phyloP scores from a whole-genome alignment of 2,888 invertebrate genomes.

The Oscheius sp. region DNA sequence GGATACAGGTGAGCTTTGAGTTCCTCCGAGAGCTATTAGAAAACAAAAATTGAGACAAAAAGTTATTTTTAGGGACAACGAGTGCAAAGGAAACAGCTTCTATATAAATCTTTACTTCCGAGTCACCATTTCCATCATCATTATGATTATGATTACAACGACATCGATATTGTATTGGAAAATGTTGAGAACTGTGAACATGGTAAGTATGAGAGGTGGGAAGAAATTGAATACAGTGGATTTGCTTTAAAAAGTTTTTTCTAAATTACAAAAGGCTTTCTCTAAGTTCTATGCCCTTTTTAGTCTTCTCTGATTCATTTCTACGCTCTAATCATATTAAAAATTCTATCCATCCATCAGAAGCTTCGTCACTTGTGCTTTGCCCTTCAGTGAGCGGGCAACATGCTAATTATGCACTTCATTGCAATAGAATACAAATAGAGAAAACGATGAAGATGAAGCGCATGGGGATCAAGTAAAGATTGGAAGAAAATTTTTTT shows the following conservation, averaged over 20 bases:
- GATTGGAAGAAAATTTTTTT: no score
- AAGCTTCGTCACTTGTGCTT: no score
- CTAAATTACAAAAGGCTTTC: no score
- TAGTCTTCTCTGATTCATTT: neutral
- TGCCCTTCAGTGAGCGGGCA: no score
- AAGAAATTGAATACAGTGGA: no score
- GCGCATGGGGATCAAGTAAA: no score
- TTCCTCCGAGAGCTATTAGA: neutral
- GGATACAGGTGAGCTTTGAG: slow-evolving; percentile 63
- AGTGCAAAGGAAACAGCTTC: slow-evolving; percentile 45
- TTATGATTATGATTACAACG: slow-evolving; percentile 76
- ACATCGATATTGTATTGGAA: slow-evolving; percentile 77
- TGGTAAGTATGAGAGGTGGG: no score
- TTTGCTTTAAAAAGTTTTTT: no score
- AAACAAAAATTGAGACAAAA: neutral
- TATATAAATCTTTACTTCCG: slow-evolving; percentile 58
- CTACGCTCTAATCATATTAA: neutral
- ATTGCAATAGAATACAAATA: neutral
- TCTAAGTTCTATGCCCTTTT: neutral
- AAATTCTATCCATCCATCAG: no score
- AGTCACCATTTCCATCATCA: slow-evolving; percentile 48
- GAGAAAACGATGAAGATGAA: no score
- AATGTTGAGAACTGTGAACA: slow-evolving; percentile 72
- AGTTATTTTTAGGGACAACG: slow-evolving; percentile 38
- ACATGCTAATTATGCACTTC: no score